Conservation (phyloP, 2,113 vertebrate species). For the Morone chrysops region DNA sequence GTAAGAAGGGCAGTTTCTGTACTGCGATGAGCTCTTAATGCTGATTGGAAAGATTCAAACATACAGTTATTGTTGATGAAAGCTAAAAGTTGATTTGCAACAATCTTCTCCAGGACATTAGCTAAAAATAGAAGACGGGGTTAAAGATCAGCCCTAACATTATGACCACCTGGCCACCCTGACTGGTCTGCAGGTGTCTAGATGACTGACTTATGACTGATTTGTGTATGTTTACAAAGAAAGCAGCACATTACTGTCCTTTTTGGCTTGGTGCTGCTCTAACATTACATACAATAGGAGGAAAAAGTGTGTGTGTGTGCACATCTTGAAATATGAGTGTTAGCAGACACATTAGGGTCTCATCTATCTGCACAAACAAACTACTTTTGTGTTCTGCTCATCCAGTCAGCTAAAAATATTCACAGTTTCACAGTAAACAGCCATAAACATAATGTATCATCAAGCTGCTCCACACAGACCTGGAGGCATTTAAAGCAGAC, state of each 20-base stretch:
- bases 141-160: too few species aligned
- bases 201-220: too few species aligned
- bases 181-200: too few species aligned
- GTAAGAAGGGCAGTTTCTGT: too few species aligned
- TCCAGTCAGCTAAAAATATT: conserved; percentile 22
- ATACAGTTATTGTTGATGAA: too few species aligned
- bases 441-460: conserved; percentile 3
- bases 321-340: neutral
- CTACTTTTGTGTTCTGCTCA: neutral
- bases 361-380: neutral
- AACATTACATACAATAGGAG: neutral
- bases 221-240: too few species aligned
- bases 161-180: too few species aligned
- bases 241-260: neutral
- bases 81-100: too few species aligned
- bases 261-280: neutral
- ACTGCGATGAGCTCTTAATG: too few species aligned
- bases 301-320: neutral
- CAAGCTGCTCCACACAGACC: conserved; percentile 14
- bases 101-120: too few species aligned
- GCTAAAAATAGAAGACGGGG: too few species aligned
- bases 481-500: conserved; percentile 26
- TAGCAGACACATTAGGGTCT: neutral
- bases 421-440: conserved; percentile 11
- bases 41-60: too few species aligned